Base-by-base conservation (phyloP, 2,888 invertebrate species). In the Lasioglossum malachurum region DNA sequence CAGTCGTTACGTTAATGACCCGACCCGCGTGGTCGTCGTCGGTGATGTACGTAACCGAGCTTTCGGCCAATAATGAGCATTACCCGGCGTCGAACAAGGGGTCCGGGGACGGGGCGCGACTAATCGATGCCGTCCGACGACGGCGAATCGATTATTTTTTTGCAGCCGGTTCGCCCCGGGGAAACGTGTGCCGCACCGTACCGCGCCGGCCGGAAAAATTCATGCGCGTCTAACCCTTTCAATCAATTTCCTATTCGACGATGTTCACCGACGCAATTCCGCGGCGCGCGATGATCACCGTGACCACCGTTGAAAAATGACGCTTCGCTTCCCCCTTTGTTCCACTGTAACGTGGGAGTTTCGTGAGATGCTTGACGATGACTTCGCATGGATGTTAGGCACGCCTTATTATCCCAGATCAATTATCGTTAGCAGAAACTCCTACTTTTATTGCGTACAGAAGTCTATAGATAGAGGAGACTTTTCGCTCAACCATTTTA, bases 1-100 rank as follows among this genome's bases (percentile, higher is more conserved):
- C 86, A 81, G 83, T 91, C 89, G 89, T 91, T 91, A 87, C 88
- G 85, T 90, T 91, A 91, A 91, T 91, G 91, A 89, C 80, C 84
- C 31, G 16, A 14, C 64, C 31, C 64, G 64, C 67, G 53, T 53
- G 23, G 67, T 19, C 19, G 19, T 72, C 80, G 69, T 38, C 38
- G 81, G 38, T 31, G 80, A 73, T 80, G 71, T 82, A 83, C 79
- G 84, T 88, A 86, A 85, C 72, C 81, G 82, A 86, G 84, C 87
- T 87, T 80, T 80, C 80, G 83, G 83, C 67, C 84, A 79, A 84
- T 89, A 87, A 83, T 82, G 85, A 89, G 82, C 81, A 83, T 80
- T 87, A 80, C 23, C 27, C 80, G 27, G 35, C 77, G 23, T 74
- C 78, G n/a, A 78, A 78, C 78, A 53, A 31, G 73, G 69, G 41